A percentile compares a stretch with the other conserved stretches of the same genome.
These are phyloP conservation scores for Troides aeacus DNA, from an alignment of 2,888 invertebrate species.

Conservation along the genomic window DNA sequence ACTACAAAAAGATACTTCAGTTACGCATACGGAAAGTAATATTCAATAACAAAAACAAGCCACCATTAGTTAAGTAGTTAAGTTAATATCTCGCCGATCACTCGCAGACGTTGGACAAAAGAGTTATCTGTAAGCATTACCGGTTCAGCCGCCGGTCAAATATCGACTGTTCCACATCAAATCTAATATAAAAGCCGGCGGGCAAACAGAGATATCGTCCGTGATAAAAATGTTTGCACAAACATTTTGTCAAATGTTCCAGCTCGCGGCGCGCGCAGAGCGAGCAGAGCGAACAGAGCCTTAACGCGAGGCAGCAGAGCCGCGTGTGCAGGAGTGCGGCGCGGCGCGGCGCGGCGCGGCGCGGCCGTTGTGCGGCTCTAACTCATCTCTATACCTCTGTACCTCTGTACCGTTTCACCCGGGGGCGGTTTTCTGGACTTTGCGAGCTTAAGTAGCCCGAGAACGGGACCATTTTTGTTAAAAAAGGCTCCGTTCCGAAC, in stretches of 20 bases:
- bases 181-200: conserved; percentile 41
- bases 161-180: conserved; percentile 37
- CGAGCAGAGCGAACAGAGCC: conserved; percentile 31
- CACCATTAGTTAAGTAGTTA: conserved; percentile 6
- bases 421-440: conserved; percentile 36
- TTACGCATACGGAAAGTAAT: too few species aligned
- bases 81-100: conserved; percentile 18
- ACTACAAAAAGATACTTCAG: too few species aligned
- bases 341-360: conserved; percentile 11
- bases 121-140: conserved; percentile 38
- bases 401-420: conserved; percentile 36
- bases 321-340: conserved; percentile 33
- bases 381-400: conserved; percentile 35
- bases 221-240: conserved; percentile 42
- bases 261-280: conserved; percentile 5
- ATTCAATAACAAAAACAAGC: background rate
- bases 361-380: conserved; percentile 33
- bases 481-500: conserved; percentile 27
- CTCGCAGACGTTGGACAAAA: conserved; percentile 29
- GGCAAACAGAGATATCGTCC: conserved; percentile 39
- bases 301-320: conserved; percentile 34
- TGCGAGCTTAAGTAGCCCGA: conserved; percentile 37
- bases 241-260: conserved; percentile 41
- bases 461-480: conserved; percentile 35
- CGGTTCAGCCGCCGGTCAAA: conserved; percentile 37